Evolutionary conservation across 2,797 vertebrate genomes (phyloP), one percentile per base, ranked within the genome.

Genomic region (Bradypus variegatus): DNA sequence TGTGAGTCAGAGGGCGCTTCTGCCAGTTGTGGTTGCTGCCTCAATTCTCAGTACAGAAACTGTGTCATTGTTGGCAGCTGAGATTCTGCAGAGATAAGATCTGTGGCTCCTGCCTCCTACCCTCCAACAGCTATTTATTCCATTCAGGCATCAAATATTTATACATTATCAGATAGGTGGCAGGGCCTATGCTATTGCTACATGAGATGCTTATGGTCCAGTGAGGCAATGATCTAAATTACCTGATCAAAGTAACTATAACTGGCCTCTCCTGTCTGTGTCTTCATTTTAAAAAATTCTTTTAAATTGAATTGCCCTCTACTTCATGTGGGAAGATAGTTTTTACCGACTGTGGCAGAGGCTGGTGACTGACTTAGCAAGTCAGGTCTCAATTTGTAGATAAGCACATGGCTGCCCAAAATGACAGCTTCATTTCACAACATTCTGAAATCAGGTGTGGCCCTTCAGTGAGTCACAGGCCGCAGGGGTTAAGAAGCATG

Each of bases 61-160:
- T n/a, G 58, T 73, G 90, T 83, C 18, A 53, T 53, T 86, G 53
- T 73, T 88, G 84, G 67, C 16, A 92, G 53, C 69, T 72, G 48
- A 76, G 58, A 80, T 86, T 90, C 72, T 80, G 33, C 10, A 77
- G 55, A 90, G 36, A 60, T 50, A 77, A 86, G 65, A 81, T 83
- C 36, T 87, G 9, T 70, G 45, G 53, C 69, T 90, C 3, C 7
- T 92, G 5, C 16, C 15, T 84, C 19, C 69, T 73, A 77, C 19
- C 15, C 8, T 73, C 55, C 62, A 77, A 81, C n/a, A 64, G 41
- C 50, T 89, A 8, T 76, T 88, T 53, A 21, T 75, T 70, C 36
- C 12, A 41, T 79, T 81, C 6, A 33, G 86, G 62, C 41, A 79
- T 92, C 60, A 91, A 45, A 67, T 92, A 93, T 86, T 83, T 91